phyloP scores from a whole-genome alignment of 1,140 invertebrate species.

The Lordiphosa clarofinis region DNA sequence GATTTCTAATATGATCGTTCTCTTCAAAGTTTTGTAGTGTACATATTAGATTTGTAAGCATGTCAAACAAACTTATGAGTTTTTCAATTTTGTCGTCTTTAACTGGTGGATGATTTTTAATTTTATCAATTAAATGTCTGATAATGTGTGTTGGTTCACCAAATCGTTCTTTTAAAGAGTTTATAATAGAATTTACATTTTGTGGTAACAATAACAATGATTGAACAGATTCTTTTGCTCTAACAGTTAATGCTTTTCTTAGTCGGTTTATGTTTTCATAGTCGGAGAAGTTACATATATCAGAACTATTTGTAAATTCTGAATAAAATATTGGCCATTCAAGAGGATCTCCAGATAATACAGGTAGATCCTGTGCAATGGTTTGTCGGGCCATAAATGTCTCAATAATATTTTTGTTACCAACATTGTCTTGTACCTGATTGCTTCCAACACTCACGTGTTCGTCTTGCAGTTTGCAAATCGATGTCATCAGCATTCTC shows the following conservation, averaged over 20 bases:
- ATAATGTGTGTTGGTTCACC: constrained; percentile 1
- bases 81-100: constrained; percentile 17
- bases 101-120: constrained; percentile 3
- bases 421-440: too few relatives aligned
- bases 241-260: neutral
- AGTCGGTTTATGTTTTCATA: constrained; percentile 18
- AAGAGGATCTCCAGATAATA: too few relatives aligned
- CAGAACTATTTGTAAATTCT: constrained; percentile 5
- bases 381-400: constrained; percentile 17
- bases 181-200: neutral
- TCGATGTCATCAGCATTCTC: neutral
- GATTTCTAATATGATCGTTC: constrained; percentile 16
- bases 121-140: constrained; percentile 12
- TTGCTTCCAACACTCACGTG: too few relatives aligned
- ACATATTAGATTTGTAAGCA: constrained; percentile 19
- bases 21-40: constrained; percentile 6
- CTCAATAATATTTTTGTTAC: neutral
- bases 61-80: constrained; percentile 14
- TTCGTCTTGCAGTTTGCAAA: too few relatives aligned
- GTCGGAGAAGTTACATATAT: neutral
- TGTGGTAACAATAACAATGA: neutral
- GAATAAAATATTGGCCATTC: too few relatives aligned
- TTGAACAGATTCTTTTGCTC: too few relatives aligned
- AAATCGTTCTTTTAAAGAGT: constrained; percentile 13
- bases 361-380: constrained; percentile 11